phyloP scores from a whole-genome alignment of 2,113 vertebrate genomes.

The Microtus montanus region DNA sequence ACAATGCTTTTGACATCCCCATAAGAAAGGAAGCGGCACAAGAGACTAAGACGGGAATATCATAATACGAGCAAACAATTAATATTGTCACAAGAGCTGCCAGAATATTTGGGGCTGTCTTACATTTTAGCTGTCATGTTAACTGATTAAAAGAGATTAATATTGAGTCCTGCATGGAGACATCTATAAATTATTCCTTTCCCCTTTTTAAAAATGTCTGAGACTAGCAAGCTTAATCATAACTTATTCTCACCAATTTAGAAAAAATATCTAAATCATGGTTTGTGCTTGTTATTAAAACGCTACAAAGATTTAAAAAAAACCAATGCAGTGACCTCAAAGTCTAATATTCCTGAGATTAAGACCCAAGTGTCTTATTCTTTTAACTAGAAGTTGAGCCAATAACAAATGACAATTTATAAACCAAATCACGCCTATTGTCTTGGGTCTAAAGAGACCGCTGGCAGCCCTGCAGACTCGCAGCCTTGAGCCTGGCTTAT shows the following conservation, averaged over 20 bases:
- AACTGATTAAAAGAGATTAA: not conserved
- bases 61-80: not conserved
- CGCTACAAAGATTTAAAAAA: not conserved
- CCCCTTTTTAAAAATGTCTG: not conserved
- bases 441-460: slow-evolving; percentile 55
- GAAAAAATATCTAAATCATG: not conserved
- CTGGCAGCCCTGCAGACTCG: slow-evolving; percentile 35
- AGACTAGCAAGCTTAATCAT: not conserved
- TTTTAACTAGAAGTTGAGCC: slow-evolving; percentile 36
- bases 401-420: slow-evolving; percentile 39
- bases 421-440: slow-evolving; percentile 48
- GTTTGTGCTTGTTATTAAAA: not conserved
- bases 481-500: slow-evolving; percentile 49
- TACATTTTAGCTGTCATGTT: not conserved
- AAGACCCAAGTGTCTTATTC: slow-evolving; percentile 23
- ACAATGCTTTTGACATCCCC: not conserved
- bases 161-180: not conserved
- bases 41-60: not conserved
- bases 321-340: slow-evolving; percentile 25
- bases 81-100: not conserved
- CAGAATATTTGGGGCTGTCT: not conserved
- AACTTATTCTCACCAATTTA: not conserved
- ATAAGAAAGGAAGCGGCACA: not conserved
- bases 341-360: slow-evolving; percentile 34
- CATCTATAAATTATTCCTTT: not conserved